phyloP scores from a whole-genome alignment of 2,888 invertebrate species.

The Drosophila neonasuta region DNA sequence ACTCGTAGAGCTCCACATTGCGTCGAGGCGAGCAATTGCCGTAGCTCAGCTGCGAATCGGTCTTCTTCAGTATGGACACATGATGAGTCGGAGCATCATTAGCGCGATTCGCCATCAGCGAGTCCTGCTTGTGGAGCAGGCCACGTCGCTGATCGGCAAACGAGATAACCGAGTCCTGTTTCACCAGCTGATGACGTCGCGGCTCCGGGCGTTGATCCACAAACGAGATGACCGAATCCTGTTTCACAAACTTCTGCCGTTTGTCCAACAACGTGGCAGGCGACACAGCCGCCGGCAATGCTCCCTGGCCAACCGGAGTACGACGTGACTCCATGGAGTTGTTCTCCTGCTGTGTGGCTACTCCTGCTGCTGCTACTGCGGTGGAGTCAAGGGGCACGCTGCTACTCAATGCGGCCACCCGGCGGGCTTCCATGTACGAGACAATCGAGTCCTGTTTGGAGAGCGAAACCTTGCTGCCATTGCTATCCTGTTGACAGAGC shows the following conservation, averaged over 20 bases:
- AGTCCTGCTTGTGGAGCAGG: constrained; percentile 81
- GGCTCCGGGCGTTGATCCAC: constrained; percentile 82
- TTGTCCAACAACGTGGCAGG: constrained; percentile 77
- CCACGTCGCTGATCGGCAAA: constrained; percentile 82
- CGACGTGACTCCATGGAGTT: constrained; percentile 77
- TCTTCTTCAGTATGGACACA: constrained; percentile 82
- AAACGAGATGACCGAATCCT: constrained; percentile 82
- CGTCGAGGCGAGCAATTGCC: constrained; percentile 79
- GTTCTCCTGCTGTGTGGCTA: constrained; percentile 77
- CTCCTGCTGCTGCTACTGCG: too few relatives aligned
- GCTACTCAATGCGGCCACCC: constrained; percentile 60
- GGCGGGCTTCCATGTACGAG: constrained; percentile 82
- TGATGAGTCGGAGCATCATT: constrained; percentile 81
- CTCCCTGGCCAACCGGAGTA: neutral
- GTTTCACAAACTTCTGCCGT: constrained; percentile 82
- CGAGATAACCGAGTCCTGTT: constrained; percentile 82
- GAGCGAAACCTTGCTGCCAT: constrained; percentile 81
- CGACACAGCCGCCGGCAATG: constrained; percentile 42
- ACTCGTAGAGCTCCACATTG: constrained; percentile 81
- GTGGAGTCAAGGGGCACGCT: constrained; percentile 71
- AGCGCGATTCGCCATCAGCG: constrained; percentile 81
- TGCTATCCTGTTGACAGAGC: constrained; percentile 82
- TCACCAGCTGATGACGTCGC: constrained; percentile 81
- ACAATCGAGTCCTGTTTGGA: constrained; percentile 82
- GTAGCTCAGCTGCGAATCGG: constrained; percentile 80